A percentile compares a stretch with the other conserved stretches of the same genome.
phyloP scores from a whole-genome alignment of 2,888 invertebrate genomes.

The Drosophila eohydei region DNA sequence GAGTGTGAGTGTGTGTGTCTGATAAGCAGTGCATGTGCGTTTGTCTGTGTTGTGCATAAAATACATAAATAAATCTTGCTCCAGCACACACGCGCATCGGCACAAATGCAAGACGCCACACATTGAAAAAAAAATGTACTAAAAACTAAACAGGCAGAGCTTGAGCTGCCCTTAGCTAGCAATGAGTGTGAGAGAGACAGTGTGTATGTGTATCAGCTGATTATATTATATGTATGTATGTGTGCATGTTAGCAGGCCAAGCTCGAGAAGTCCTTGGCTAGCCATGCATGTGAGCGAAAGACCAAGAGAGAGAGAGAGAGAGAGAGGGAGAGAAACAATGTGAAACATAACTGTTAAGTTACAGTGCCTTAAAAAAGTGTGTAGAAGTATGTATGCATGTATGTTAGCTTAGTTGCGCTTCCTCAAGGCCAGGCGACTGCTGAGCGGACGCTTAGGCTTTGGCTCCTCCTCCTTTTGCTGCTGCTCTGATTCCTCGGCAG shows the following conservation, averaged over 20 bases:
- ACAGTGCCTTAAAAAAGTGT: constrained; percentile 13
- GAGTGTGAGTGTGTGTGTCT: constrained; percentile 12
- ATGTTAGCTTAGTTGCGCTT: constrained; percentile 77
- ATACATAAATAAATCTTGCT: constrained; percentile 12
- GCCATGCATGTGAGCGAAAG: constrained; percentile 55
- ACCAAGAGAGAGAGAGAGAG: background rate
- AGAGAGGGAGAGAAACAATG: constrained; percentile 2
- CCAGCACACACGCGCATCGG: constrained; percentile 1
- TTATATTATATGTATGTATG: constrained; percentile 9
- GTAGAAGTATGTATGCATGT: background rate
- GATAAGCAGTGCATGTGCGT: constrained; percentile 13
- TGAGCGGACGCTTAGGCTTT: constrained; percentile 79
- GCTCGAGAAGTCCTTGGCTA: constrained; percentile 68
- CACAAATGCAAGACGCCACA: constrained; percentile 17
- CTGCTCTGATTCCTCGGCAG: constrained; percentile 80
- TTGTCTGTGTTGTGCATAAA: constrained; percentile 14
- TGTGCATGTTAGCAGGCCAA: constrained; percentile 20
- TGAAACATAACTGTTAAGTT: constrained; percentile 19
- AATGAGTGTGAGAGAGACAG: constrained; percentile 55
- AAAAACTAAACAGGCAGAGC: constrained; percentile 75
- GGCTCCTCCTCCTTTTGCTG: constrained; percentile 82
- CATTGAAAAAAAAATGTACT: constrained; percentile 62
- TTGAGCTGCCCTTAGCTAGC: constrained; percentile 74
- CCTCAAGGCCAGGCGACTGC: constrained; percentile 81
- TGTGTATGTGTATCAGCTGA: constrained; percentile 1